Percentiles rank a stretch among this genome's conserved stretches.
These are phyloP conservation scores for Pyrocoelia pectoralis DNA, from an alignment of 2,888 invertebrate species.

Conservation along the genomic window DNA sequence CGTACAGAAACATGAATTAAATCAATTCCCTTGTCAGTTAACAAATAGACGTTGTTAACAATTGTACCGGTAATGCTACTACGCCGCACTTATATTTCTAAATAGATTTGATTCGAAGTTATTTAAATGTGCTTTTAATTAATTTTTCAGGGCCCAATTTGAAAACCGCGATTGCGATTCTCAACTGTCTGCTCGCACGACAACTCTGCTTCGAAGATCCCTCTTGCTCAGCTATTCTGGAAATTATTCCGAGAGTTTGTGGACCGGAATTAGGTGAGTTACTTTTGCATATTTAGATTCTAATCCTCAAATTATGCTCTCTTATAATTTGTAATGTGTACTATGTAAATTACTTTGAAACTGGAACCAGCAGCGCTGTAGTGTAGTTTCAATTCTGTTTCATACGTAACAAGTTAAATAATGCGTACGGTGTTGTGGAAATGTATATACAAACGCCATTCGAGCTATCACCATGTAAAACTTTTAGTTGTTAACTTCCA, in stretches of 20 bases:
- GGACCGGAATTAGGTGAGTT: slow-evolving; percentile 89
- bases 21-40: too few relatives aligned
- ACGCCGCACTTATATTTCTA: too few relatives aligned
- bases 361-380: background rate
- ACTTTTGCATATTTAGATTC: slow-evolving; percentile 31
- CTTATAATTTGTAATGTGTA: slow-evolving; percentile 19
- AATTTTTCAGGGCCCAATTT: slow-evolving; percentile 77
- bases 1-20: too few relatives aligned
- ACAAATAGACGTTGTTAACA: too few relatives aligned
- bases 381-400: slow-evolving; percentile 8
- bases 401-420: slow-evolving; percentile 9
- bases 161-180: slow-evolving; percentile 80
- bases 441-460: slow-evolving; percentile 21
- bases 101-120: background rate
- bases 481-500: slow-evolving; percentile 27
- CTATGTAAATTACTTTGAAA: slow-evolving; percentile 22
- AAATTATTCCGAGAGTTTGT: slow-evolving; percentile 90
- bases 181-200: slow-evolving; percentile 88
- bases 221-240: slow-evolving; percentile 88
- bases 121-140: slow-evolving; percentile 13
- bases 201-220: slow-evolving; percentile 91
- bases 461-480: slow-evolving; percentile 1
- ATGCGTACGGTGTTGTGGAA: background rate
- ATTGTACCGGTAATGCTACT: too few relatives aligned
- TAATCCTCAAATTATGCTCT: slow-evolving; percentile 26